These are phyloP conservation scores for Dreissena polymorpha DNA, from an alignment of 1,140 invertebrate genomes.

Conservation along the genomic window DNA sequence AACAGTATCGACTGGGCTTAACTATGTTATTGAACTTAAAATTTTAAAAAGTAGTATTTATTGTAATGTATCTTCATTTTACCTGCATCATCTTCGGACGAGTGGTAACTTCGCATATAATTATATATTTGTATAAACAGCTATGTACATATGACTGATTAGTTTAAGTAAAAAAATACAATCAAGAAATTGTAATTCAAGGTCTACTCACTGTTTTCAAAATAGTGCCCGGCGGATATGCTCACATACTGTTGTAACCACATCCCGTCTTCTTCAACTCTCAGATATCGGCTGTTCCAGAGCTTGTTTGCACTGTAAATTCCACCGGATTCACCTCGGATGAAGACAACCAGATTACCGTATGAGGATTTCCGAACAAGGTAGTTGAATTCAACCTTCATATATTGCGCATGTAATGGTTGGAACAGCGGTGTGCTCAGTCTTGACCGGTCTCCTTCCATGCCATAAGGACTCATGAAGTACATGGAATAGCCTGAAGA, in stretches of 20 bases:
- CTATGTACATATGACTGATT: too few relatives aligned
- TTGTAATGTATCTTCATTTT: too few relatives aligned
- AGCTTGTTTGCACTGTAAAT: background rate
- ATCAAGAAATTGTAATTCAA: too few relatives aligned
- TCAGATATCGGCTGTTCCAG: conserved; percentile 31
- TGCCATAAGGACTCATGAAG: background rate
- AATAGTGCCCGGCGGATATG: background rate
- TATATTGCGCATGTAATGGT: background rate
- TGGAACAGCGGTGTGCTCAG: conserved; percentile 2
- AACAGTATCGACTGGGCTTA: too few relatives aligned
- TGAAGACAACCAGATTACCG: conserved; percentile 6
- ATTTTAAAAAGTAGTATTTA: too few relatives aligned
- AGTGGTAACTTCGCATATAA: too few relatives aligned
- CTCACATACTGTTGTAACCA: conserved; percentile 29
- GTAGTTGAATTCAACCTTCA: conserved; percentile 38
- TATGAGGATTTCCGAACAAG: conserved; percentile 17
- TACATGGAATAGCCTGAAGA: conserved; percentile 3
- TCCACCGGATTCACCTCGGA: background rate
- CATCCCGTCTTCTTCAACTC: background rate
- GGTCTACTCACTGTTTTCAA: conserved; percentile 9
- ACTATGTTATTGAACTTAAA: too few relatives aligned
- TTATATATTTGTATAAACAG: too few relatives aligned
- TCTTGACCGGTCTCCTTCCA: conserved; percentile 6
- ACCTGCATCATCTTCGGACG: too few relatives aligned
- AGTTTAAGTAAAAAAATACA: too few relatives aligned